Base-by-base conservation (phyloP, 2,113 vertebrate species). In the Mirounga angustirostris region DNA sequence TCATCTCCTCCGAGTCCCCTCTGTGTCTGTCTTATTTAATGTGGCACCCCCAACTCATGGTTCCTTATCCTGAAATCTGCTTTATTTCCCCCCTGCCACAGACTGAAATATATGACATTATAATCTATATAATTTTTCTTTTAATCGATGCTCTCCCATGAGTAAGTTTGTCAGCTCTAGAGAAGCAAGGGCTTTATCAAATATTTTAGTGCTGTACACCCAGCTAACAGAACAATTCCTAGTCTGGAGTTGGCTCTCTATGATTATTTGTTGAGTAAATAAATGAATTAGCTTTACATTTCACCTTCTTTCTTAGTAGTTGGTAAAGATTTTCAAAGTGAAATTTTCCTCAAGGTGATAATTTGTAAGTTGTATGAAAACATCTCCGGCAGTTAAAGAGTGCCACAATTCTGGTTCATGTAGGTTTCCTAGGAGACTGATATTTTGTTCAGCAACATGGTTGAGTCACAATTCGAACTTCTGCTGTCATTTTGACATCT, bases 371-470 rank as follows among this genome's bases (percentile, higher is more conserved):
- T 88, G 26, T 65, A n/a, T 15, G 69, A 43, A 56, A 94, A 67
- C 22, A 40, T 52, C 50, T 65, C 69, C 14, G 2, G 36, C 33
- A 87, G 30, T 63, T 28, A 90, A 93, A 78, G 67, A 58, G 24
- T 50, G 50, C 33, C 83, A 50, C 40, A 79, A 80, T 85, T 90
- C 61, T 78, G 65, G 9, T 79, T 92, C 59, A 16, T 2, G 7
- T 26, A 65, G 43, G 78, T 98, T 94, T 96, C 86, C 94, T 74
- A 93, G 89, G 89, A 93, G 30, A 97, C 79, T 14, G 30, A 11
- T 83, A 58, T 91, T 96, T 84, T 80, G 54, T 86, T 91, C 65
- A 74, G 58, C 0, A 1, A 59, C 30, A 40, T 65, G 7, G 15
- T 58, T 93, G 82, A 91, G 54, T 91, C 85, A 74, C n/a, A 94